A percentile compares a stretch with the other conserved stretches of the same genome.
These are phyloP conservation scores for Venustoraphidia nigricollis DNA, from an alignment of 2,888 invertebrate species.

Conservation along the genomic window DNA sequence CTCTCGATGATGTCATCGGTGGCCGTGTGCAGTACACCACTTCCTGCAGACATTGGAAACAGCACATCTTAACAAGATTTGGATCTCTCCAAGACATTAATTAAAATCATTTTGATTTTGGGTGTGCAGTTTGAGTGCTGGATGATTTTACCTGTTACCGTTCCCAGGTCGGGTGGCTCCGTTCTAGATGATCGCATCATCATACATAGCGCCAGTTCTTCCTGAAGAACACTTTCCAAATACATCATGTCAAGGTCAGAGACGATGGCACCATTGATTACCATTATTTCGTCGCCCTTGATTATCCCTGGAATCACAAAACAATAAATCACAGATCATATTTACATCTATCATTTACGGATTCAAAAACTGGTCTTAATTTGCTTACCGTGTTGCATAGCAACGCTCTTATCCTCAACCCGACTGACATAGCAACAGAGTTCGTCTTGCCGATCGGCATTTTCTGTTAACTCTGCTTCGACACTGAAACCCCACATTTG, in stretches of 20 bases:
- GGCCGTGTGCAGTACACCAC: conserved; percentile 54
- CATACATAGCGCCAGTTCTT: conserved; percentile 86
- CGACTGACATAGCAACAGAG: conserved; percentile 94
- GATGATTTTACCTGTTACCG: conserved; percentile 9
- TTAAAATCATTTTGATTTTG: too few relatives aligned
- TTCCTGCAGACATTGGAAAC: neutral
- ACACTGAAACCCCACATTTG: conserved; percentile 98
- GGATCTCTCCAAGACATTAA: too few relatives aligned
- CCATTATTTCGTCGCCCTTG: conserved; percentile 97
- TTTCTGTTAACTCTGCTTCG: conserved; percentile 92
- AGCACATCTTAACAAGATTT: too few relatives aligned
- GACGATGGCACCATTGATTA: conserved; percentile 95
- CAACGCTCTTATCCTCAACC: conserved; percentile 89
- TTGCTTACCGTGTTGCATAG: conserved; percentile 83
- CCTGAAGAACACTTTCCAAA: conserved; percentile 90
- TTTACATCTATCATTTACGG: too few relatives aligned
- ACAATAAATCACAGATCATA: too few relatives aligned
- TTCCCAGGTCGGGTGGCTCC: conserved; percentile 55
- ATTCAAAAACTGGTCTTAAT: too few relatives aligned
- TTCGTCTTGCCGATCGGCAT: conserved; percentile 90
- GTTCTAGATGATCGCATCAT: conserved; percentile 88
- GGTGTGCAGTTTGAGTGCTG: too few relatives aligned
- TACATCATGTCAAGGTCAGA: conserved; percentile 99
- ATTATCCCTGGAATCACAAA: conserved; percentile 59
- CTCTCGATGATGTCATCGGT: conserved; percentile 94